phyloP scores from a whole-genome alignment of 2,888 invertebrate genomes.

The Argyresthia goedartella region DNA sequence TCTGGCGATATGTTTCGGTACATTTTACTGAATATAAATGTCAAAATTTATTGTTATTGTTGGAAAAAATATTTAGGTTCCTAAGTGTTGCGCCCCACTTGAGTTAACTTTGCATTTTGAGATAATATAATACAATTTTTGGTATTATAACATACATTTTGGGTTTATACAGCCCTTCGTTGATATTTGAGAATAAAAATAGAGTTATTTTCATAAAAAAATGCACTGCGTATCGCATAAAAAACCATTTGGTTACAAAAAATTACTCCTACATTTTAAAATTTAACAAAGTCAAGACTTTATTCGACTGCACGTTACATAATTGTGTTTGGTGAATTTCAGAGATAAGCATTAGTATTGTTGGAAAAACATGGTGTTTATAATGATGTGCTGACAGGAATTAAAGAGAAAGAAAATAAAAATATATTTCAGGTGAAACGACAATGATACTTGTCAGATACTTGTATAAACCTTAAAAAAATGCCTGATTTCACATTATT shows the following conservation, averaged over 20 bases:
- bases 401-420: neutral
- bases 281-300: neutral
- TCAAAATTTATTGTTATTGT: constrained; percentile 41
- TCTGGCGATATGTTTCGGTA: neutral
- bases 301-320: neutral
- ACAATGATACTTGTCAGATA: neutral
- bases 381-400: neutral
- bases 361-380: neutral
- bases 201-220: neutral
- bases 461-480: neutral
- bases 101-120: constrained; percentile 46
- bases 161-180: constrained; percentile 51
- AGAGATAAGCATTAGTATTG: neutral
- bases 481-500: neutral
- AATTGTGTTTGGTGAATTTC: neutral
- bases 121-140: constrained; percentile 48
- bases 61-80: constrained; percentile 48
- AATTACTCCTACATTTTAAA: too few species aligned
- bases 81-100: constrained; percentile 52
- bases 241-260: neutral
- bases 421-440: neutral
- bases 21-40: neutral
- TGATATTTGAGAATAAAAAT: constrained; percentile 19
- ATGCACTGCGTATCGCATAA: too few species aligned
- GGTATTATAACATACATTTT: constrained; percentile 29